phyloP scores from a whole-genome alignment of 2,797 vertebrate genomes.

The Capromys pilorides region DNA sequence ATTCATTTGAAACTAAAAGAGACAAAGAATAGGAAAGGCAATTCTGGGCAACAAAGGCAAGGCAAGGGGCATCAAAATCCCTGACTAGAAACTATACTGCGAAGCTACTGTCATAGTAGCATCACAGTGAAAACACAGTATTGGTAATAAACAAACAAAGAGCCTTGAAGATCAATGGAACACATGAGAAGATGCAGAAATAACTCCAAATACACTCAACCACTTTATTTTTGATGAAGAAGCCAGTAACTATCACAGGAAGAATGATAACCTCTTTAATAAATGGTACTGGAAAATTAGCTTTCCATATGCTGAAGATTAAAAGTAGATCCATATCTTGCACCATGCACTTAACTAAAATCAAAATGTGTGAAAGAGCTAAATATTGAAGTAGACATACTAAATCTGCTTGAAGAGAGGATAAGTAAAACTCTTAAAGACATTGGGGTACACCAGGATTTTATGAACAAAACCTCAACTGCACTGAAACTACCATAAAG shows the following conservation, averaged over 20 bases:
- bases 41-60: background rate
- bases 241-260: background rate
- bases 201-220: background rate
- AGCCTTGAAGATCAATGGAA: background rate
- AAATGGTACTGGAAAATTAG: background rate
- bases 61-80: background rate
- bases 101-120: background rate
- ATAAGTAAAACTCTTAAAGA: background rate
- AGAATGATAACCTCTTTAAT: background rate
- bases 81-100: background rate
- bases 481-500: background rate
- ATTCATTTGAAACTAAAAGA: background rate
- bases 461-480: background rate
- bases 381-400: background rate
- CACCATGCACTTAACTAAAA: background rate
- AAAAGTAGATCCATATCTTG: background rate
- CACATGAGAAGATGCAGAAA: background rate
- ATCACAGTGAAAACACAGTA: background rate
- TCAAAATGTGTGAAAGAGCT: background rate
- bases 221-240: background rate
- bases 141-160: background rate
- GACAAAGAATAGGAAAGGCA: background rate
- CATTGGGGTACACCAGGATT: background rate
- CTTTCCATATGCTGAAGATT: background rate
- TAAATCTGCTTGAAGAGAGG: background rate